phyloP scores from a whole-genome alignment of 2,888 invertebrate genomes.

The Campaea margaritaria region DNA sequence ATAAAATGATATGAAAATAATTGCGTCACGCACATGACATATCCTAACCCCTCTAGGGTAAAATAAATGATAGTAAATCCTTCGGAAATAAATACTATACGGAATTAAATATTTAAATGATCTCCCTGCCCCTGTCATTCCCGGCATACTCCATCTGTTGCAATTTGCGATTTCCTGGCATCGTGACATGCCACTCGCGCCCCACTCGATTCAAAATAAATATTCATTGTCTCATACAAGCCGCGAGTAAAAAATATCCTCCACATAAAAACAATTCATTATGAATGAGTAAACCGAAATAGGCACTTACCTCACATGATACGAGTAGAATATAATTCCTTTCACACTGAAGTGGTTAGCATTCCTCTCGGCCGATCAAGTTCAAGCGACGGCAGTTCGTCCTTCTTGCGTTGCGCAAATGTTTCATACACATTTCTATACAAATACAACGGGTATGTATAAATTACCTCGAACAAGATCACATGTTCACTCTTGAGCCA shows the following conservation, averaged over 20 bases:
- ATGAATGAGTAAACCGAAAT: constrained; percentile 33
- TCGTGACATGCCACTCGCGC: constrained; percentile 27
- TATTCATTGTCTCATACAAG: constrained; percentile 19
- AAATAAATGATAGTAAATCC: no score
- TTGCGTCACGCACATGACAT: no score
- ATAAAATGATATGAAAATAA: no score
- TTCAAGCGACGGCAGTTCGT: constrained; percentile 41
- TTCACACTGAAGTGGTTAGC: constrained; percentile 70
- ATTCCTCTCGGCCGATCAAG: constrained; percentile 59
- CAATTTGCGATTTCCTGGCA: background rate
- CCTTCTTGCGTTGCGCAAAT: constrained; percentile 37
- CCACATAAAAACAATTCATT: constrained; percentile 9
- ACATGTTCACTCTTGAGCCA: no score
- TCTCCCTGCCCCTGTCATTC: no score
- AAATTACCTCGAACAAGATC: no score
- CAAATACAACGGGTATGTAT: background rate
- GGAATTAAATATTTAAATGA: no score
- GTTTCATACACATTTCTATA: constrained; percentile 15
- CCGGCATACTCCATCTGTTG: background rate
- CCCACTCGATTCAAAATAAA: constrained; percentile 18
- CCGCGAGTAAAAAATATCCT: constrained; percentile 2
- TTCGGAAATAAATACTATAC: no score
- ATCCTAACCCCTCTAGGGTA: no score
- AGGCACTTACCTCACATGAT: constrained; percentile 33
- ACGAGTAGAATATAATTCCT: constrained; percentile 46